A percentile compares a stretch with the other conserved stretches of the same genome.
These are phyloP conservation scores for Muscina levida DNA, from an alignment of 2,888 invertebrate species.

Conservation along the genomic window DNA sequence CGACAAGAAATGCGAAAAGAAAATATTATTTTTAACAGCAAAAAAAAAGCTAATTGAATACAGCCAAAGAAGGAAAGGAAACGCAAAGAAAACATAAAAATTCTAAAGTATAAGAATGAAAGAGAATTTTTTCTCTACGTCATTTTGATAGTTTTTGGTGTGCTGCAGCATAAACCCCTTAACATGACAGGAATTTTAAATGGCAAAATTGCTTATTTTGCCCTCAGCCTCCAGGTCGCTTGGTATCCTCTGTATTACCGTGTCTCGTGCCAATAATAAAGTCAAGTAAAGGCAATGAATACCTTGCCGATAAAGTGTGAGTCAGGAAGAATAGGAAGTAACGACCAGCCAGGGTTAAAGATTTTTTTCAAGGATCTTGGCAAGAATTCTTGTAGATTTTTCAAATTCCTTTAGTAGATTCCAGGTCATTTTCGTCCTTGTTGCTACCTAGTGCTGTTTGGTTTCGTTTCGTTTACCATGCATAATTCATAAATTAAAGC, in stretches of 20 bases:
- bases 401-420: slow-evolving; percentile 32
- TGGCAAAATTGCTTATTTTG: slow-evolving; percentile 68
- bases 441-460: slow-evolving; percentile 7
- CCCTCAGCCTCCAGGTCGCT: neutral
- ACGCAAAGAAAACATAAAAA: slow-evolving; percentile 47
- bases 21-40: slow-evolving; percentile 19
- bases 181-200: slow-evolving; percentile 78
- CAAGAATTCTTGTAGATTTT: slow-evolving; percentile 36
- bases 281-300: slow-evolving; percentile 45
- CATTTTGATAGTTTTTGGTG: slow-evolving; percentile 15
- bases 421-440: neutral
- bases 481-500: slow-evolving; percentile 66
- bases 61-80: slow-evolving; percentile 52
- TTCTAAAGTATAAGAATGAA: slow-evolving; percentile 19
- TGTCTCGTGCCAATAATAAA: slow-evolving; percentile 58
- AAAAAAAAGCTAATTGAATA: slow-evolving; percentile 76
- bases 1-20: slow-evolving; percentile 35
- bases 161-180: slow-evolving; percentile 45
- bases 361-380: slow-evolving; percentile 4
- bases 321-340: slow-evolving; percentile 21
- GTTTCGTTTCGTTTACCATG: slow-evolving; percentile 27
- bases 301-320: slow-evolving; percentile 35
- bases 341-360: slow-evolving; percentile 14
- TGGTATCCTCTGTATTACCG: neutral
- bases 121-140: slow-evolving; percentile 30